Percentiles rank a stretch among this genome's conserved stretches.
Conservation (phyloP, 1,140 invertebrate genomes). For the Neodiprion virginianus region DNA sequence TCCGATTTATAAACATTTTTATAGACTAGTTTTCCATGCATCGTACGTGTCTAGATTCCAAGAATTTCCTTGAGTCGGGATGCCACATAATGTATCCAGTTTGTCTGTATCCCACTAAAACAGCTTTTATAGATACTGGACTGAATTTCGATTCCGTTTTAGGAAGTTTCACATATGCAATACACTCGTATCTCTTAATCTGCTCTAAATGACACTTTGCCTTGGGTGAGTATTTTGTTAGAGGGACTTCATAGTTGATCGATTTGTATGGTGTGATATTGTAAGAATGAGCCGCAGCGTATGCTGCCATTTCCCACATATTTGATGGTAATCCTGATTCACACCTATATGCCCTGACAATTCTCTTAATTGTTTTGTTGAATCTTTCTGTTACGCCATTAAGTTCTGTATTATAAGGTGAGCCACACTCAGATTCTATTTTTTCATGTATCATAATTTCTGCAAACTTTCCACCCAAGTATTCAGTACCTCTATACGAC, state of each 20-base stretch:
- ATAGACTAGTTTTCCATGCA: slow-evolving; percentile 31
- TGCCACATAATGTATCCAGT: slow-evolving; percentile 32
- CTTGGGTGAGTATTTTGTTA: slow-evolving; percentile 15
- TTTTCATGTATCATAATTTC: not conserved
- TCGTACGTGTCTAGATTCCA: slow-evolving; percentile 30
- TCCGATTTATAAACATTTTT: slow-evolving; percentile 21
- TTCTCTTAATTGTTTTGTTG: slow-evolving; percentile 42
- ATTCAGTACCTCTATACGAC: slow-evolving; percentile 18
- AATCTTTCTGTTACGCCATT: slow-evolving; percentile 47
- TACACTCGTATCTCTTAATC: slow-evolving; percentile 22
- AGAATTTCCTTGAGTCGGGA: slow-evolving; percentile 27
- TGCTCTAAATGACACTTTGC: slow-evolving; percentile 19
- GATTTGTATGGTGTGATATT: slow-evolving; percentile 32
- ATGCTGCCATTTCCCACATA: slow-evolving; percentile 46
- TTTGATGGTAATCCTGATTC: slow-evolving; percentile 35
- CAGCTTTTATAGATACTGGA: slow-evolving; percentile 26
- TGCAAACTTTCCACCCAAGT: slow-evolving; percentile 16
- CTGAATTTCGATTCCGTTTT: slow-evolving; percentile 15
- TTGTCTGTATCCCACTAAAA: slow-evolving; percentile 28
- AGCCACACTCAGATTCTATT: slow-evolving; percentile 1
- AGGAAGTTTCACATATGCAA: slow-evolving; percentile 14
- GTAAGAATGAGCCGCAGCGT: slow-evolving; percentile 40
- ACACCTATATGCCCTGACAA: slow-evolving; percentile 40
- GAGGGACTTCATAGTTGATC: slow-evolving; percentile 4
- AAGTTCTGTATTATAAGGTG: slow-evolving; percentile 30